Evolutionary conservation across 2,888 invertebrate species (phyloP).

Genomic region (Rhaphigaster nebulosa): DNA sequence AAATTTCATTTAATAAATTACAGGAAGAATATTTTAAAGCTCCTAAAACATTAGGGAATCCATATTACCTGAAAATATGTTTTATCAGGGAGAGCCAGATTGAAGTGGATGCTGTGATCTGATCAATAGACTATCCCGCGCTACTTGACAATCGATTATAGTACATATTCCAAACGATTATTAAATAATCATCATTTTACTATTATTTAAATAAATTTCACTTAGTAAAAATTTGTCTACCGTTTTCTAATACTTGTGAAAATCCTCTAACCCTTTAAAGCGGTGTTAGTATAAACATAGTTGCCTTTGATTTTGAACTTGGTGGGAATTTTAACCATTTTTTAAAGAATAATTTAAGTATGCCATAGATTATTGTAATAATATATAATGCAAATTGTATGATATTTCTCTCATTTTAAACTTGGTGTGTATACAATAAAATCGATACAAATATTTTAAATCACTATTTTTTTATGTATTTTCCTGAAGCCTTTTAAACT

Average conservation of each 20-base stretch:
- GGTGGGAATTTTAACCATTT: not conserved
- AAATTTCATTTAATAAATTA: not conserved
- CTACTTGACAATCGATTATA: conserved; percentile 46
- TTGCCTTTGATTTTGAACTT: not conserved
- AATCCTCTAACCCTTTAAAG: not conserved
- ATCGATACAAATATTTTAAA: not conserved
- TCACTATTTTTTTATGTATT: not conserved
- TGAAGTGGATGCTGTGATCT: conserved; percentile 56
- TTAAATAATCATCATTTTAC: not conserved
- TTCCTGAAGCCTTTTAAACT: not conserved
- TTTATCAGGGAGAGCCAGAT: conserved; percentile 23
- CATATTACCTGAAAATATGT: conserved; percentile 52
- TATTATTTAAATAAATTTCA: not conserved
- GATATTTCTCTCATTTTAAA: not conserved
- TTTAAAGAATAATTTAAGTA: not conserved
- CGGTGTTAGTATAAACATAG: not conserved
- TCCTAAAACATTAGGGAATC: not conserved
- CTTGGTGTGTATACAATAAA: not conserved
- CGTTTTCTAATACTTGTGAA: not conserved
- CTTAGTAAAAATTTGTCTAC: not conserved
- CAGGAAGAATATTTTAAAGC: not conserved
- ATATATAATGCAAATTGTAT: not conserved
- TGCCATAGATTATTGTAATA: not conserved
- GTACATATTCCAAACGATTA: not conserved
- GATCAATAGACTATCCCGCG: conserved; percentile 58